A percentile compares a stretch with the other conserved stretches of the same genome.
phyloP scores from a whole-genome alignment of 2,888 invertebrate species.

The Ischnus inquisitorius region DNA sequence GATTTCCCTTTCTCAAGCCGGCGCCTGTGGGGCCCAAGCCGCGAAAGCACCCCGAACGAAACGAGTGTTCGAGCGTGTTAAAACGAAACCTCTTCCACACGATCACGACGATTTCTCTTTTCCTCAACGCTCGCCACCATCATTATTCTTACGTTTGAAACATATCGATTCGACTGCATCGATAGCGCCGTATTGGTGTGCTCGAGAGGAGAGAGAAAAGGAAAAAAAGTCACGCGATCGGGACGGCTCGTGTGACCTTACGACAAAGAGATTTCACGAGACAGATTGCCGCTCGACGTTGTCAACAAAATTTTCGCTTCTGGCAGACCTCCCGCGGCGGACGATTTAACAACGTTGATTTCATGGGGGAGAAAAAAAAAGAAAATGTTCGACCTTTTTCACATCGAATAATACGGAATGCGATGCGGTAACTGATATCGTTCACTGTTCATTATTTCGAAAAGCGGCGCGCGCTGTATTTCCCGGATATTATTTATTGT shows the following conservation, averaged over 20 bases:
- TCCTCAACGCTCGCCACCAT: constrained; percentile 12
- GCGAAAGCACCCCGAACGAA: constrained; percentile 32
- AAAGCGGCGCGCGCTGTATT: too few species aligned
- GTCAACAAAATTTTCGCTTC: constrained; percentile 2
- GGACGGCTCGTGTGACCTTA: constrained; percentile 3
- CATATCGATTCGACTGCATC: neutral
- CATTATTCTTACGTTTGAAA: constrained; percentile 27
- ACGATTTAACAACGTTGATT: too few species aligned
- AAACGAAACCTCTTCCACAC: constrained; percentile 31
- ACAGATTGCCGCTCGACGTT: constrained; percentile 31
- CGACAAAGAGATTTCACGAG: constrained; percentile 30
- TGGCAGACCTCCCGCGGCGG: too few species aligned
- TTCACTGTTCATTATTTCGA: too few species aligned
- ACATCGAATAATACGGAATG: too few species aligned
- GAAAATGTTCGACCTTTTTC: too few species aligned
- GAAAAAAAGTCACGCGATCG: constrained; percentile 22
- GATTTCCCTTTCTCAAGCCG: constrained; percentile 10
- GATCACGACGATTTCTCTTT: constrained; percentile 45
- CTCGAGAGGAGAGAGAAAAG: too few species aligned
- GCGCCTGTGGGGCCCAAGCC: neutral
- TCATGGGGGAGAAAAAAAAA: too few species aligned
- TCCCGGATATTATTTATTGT: too few species aligned
- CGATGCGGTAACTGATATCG: too few species aligned
- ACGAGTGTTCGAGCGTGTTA: constrained; percentile 15
- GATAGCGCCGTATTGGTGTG: neutral